Conservation (phyloP, 2,888 invertebrate species). For the Nasonovia ribisnigri region DNA sequence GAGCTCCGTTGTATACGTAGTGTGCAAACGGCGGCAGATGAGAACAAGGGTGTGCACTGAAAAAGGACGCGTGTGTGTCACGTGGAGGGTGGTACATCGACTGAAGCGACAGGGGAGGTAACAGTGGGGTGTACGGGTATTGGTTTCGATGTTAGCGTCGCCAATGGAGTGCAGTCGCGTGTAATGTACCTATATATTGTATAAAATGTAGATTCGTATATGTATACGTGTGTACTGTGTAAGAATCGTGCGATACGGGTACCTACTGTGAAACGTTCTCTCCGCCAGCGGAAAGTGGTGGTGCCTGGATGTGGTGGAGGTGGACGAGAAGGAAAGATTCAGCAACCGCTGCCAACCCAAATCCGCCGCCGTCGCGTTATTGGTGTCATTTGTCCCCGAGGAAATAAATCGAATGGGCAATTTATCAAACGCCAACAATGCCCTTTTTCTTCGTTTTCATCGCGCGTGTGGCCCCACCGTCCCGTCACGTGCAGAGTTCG, state of each 20-base stretch:
- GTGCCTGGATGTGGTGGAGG: background rate
- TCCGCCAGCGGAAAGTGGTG: background rate
- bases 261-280: background rate
- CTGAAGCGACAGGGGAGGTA: background rate
- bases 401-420: slow-evolving; percentile 65
- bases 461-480: background rate
- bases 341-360: slow-evolving; percentile 62
- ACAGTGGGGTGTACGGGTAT: background rate
- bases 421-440: slow-evolving; percentile 65
- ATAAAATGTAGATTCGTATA: background rate
- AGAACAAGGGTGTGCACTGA: background rate
- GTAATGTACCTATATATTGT: background rate
- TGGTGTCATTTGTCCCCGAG: slow-evolving; percentile 65
- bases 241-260: background rate
- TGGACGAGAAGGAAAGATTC: background rate
- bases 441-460: slow-evolving; percentile 63
- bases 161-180: background rate
- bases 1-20: background rate
- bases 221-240: background rate
- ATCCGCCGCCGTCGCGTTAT: slow-evolving; percentile 52
- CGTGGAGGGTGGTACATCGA: background rate
- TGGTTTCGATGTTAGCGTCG: background rate
- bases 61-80: background rate
- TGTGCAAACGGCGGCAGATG: background rate
- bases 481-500: background rate